Evolutionary conservation across 2,797 vertebrate genomes (phyloP).

Genomic region (Myoxocephalus aenaeus): DNA sequence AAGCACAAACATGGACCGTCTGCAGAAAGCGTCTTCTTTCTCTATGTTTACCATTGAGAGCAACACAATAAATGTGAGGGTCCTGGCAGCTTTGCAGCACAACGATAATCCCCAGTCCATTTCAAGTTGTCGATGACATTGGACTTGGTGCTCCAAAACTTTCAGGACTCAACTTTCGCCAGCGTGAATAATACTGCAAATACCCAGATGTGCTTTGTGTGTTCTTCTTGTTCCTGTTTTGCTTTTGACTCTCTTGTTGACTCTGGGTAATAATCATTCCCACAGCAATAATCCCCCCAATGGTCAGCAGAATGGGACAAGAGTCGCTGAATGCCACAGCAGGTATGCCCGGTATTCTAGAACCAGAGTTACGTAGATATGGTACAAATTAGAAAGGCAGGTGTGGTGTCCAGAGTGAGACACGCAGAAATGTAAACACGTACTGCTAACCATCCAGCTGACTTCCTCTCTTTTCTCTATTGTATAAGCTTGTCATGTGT

Average conservation of each 20-base stretch:
- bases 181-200: slow-evolving; percentile 76
- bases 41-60: slow-evolving; percentile 75
- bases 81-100: slow-evolving; percentile 78
- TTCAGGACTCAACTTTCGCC: slow-evolving; percentile 71
- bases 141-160: slow-evolving; percentile 71
- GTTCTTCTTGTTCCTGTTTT: slow-evolving; percentile 80
- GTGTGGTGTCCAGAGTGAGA: slow-evolving; percentile 69
- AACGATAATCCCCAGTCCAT: slow-evolving; percentile 54
- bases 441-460: slow-evolving; percentile 83
- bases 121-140: slow-evolving; percentile 59
- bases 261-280: slow-evolving; percentile 85
- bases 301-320: slow-evolving; percentile 78
- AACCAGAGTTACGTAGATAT: slow-evolving; percentile 78
- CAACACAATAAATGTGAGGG: slow-evolving; percentile 68
- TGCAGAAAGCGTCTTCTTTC: slow-evolving; percentile 92
- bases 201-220: slow-evolving; percentile 83
- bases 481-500: slow-evolving; percentile 99
- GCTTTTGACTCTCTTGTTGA: slow-evolving; percentile 79
- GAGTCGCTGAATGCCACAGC: slow-evolving; percentile 68
- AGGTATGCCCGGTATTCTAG: slow-evolving; percentile 78
- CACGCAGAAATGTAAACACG: slow-evolving; percentile 77
- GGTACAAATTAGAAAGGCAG: slow-evolving; percentile 65
- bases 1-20: slow-evolving; percentile 99
- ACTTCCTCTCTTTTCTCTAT: slow-evolving; percentile 86
- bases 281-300: slow-evolving; percentile 82